Evolutionary conservation across 2,888 invertebrate species (phyloP).

Genomic region (Pinctada fucata): DNA sequence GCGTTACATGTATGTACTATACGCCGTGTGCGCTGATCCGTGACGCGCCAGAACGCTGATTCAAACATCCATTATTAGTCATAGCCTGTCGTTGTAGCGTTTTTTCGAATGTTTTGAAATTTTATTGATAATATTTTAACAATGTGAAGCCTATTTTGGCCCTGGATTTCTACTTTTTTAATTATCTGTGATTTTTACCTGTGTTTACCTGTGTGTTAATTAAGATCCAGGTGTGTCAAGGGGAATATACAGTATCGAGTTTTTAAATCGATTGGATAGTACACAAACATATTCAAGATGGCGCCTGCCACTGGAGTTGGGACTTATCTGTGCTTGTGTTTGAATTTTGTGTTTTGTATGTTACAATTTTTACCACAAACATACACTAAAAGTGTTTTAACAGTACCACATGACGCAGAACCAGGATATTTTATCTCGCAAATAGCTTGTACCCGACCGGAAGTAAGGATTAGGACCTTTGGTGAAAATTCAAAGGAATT

Average conservation of each 20-base stretch:
- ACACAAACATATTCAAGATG: conserved; percentile 32
- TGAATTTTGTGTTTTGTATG: background rate
- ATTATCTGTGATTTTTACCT: background rate
- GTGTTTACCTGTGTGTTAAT: background rate
- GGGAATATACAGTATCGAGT: background rate
- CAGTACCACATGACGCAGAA: background rate
- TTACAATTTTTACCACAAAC: background rate
- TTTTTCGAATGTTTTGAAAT: background rate
- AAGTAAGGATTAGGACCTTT: background rate
- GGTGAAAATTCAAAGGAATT: background rate
- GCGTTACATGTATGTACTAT: background rate
- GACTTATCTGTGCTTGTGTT: background rate
- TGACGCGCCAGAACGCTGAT: background rate
- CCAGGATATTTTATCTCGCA: background rate
- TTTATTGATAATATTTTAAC: background rate
- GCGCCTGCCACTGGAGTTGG: conserved; percentile 9
- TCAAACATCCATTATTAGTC: background rate
- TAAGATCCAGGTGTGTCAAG: background rate
- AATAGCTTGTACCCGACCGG: background rate
- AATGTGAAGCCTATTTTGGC: background rate
- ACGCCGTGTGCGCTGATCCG: background rate
- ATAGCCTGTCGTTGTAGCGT: background rate
- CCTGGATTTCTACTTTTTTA: background rate
- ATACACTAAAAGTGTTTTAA: background rate
- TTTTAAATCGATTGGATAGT: background rate